phyloP scores from a whole-genome alignment of 2,888 invertebrate species.

The Ametastegia equiseti region DNA sequence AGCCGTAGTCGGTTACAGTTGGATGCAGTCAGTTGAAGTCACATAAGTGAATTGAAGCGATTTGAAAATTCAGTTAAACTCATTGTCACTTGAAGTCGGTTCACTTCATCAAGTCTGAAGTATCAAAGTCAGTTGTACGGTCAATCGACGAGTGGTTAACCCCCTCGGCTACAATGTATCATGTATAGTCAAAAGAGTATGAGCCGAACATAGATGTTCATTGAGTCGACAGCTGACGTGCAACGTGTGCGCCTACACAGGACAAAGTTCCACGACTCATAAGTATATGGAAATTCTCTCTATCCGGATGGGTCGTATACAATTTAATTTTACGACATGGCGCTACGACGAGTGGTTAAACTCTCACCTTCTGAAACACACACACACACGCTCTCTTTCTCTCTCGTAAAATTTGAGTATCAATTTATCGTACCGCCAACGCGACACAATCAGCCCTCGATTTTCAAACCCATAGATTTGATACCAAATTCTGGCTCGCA shows the following conservation, averaged over 20 bases:
- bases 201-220: neutral
- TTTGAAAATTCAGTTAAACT: too few species aligned
- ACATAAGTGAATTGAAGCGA: too few species aligned
- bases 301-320: slow-evolving; percentile 1
- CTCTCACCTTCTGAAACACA: neutral
- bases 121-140: too few species aligned
- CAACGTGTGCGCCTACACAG: neutral
- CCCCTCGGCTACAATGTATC: too few species aligned
- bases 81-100: too few species aligned
- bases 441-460: neutral
- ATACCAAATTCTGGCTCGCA: too few species aligned
- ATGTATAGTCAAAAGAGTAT: neutral
- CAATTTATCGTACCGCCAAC: neutral
- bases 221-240: slow-evolving; percentile 8
- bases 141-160: too few species aligned
- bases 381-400: neutral
- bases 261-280: slow-evolving; percentile 3
- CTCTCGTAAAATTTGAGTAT: neutral
- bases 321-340: slow-evolving; percentile 31
- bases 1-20: too few species aligned
- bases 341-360: neutral
- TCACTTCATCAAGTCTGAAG: too few species aligned
- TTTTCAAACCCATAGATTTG: neutral
- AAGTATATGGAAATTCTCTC: neutral
- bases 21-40: too few species aligned